phyloP scores from a whole-genome alignment of 2,888 invertebrate genomes.

The Netelia melanura region DNA sequence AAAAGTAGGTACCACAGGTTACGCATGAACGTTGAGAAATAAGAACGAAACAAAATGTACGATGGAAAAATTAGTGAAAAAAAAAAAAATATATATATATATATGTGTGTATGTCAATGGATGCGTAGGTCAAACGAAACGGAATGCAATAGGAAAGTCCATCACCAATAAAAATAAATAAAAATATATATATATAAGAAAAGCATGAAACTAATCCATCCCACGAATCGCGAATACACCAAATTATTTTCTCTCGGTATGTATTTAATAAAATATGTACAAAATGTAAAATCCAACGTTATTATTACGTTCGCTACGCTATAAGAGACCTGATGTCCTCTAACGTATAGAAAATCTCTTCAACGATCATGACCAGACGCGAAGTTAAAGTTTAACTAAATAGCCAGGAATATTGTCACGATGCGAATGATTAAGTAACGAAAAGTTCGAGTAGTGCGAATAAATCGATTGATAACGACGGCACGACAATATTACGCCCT shows the following conservation, averaged over 20 bases:
- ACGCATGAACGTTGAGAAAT: slow-evolving; percentile 63
- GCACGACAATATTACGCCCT: slow-evolving; percentile 77
- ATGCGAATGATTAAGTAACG: slow-evolving; percentile 64
- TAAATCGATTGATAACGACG: slow-evolving; percentile 74
- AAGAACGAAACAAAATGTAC: slow-evolving; percentile 24
- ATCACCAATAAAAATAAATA: slow-evolving; percentile 78
- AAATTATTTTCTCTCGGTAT: slow-evolving; percentile 31
- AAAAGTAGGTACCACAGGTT: slow-evolving; percentile 83
- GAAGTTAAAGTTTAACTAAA: slow-evolving; percentile 58
- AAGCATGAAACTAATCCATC: slow-evolving; percentile 50
- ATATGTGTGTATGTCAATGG: slow-evolving; percentile 20
- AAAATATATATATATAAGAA: slow-evolving; percentile 28
- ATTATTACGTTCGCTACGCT: slow-evolving; percentile 29
- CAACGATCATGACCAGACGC: slow-evolving; percentile 14
- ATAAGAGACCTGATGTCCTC: slow-evolving; percentile 25
- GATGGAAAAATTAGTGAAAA: slow-evolving; percentile 43
- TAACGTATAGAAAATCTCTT: slow-evolving; percentile 10
- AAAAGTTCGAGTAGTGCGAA: slow-evolving; percentile 57
- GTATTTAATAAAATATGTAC: slow-evolving; percentile 38
- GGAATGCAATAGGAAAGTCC: slow-evolving; percentile 71
- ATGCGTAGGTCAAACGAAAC: slow-evolving; percentile 59
- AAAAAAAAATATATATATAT: slow-evolving; percentile 24
- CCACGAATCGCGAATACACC: slow-evolving; percentile 49
- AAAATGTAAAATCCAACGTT: slow-evolving; percentile 23
- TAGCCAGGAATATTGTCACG: slow-evolving; percentile 45